Percentiles rank a stretch among this genome's conserved stretches.
These are phyloP conservation scores for Tetheella fluctuosa DNA, from an alignment of 2,888 invertebrate species.

Conservation along the genomic window DNA sequence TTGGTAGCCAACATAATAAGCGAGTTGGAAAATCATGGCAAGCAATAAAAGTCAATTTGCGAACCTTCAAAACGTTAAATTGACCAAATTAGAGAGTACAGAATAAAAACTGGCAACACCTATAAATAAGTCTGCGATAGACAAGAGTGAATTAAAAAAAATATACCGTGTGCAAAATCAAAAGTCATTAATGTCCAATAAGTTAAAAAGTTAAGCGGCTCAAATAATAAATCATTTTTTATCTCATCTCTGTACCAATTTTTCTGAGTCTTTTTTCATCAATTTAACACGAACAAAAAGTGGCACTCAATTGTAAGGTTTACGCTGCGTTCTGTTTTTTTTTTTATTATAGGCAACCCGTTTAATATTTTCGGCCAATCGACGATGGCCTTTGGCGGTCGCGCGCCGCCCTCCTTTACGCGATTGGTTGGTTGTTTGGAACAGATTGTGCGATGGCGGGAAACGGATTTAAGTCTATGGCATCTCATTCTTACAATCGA, in stretches of 20 bases:
- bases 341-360: slow-evolving; percentile 77
- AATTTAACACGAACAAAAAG: slow-evolving; percentile 81
- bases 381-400: slow-evolving; percentile 47
- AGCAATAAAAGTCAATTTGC: slow-evolving; percentile 41
- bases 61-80: slow-evolving; percentile 40
- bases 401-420: slow-evolving; percentile 70
- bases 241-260: slow-evolving; percentile 78
- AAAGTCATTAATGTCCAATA: slow-evolving; percentile 82
- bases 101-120: slow-evolving; percentile 51
- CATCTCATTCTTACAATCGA: slow-evolving; percentile 77
- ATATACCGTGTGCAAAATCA: slow-evolving; percentile 66
- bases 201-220: slow-evolving; percentile 80
- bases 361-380: slow-evolving; percentile 79
- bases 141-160: slow-evolving; percentile 54
- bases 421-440: slow-evolving; percentile 66
- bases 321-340: slow-evolving; percentile 59
- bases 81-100: slow-evolving; percentile 48
- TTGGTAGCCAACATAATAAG: slow-evolving; percentile 1
- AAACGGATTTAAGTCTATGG: slow-evolving; percentile 79
- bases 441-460: slow-evolving; percentile 82
- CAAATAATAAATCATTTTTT: slow-evolving; percentile 82
- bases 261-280: slow-evolving; percentile 80
- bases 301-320: slow-evolving; percentile 81
- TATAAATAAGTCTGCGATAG: slow-evolving; percentile 56
- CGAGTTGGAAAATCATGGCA: not conserved